phyloP scores from a whole-genome alignment of 2,113 vertebrate species.

The human region DNA sequence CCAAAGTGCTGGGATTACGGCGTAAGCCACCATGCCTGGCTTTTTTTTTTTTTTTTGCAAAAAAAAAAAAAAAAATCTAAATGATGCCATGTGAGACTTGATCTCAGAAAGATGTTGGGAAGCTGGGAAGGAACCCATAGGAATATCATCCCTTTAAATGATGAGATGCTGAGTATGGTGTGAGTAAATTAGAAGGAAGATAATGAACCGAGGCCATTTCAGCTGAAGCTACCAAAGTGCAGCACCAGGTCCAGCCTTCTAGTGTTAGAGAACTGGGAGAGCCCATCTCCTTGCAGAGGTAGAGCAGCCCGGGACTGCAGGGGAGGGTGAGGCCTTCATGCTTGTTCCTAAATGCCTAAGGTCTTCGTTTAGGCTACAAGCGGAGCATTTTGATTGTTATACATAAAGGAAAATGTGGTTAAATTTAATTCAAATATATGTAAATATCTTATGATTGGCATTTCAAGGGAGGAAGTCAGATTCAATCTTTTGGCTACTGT shows the following conservation, averaged over 20 bases:
- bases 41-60: no score
- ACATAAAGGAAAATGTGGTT: background rate
- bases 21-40: no score
- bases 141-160: background rate
- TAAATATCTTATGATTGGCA: background rate
- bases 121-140: background rate
- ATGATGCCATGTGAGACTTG: background rate
- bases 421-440: background rate
- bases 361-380: background rate
- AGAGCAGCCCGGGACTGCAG: background rate
- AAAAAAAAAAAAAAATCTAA: background rate
- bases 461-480: slow-evolving; percentile 28
- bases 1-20: no score
- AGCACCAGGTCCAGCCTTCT: background rate
- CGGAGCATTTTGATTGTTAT: background rate
- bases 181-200: background rate
- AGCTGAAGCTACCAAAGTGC: background rate
- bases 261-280: background rate
- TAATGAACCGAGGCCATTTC: background rate
- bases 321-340: background rate
- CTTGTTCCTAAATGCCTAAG: background rate
- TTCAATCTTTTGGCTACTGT: background rate
- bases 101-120: background rate
- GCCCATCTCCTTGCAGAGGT: background rate
- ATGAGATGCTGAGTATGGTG: background rate